phyloP scores from a whole-genome alignment of 2,888 invertebrate genomes.

The Cepaea hortensis region DNA sequence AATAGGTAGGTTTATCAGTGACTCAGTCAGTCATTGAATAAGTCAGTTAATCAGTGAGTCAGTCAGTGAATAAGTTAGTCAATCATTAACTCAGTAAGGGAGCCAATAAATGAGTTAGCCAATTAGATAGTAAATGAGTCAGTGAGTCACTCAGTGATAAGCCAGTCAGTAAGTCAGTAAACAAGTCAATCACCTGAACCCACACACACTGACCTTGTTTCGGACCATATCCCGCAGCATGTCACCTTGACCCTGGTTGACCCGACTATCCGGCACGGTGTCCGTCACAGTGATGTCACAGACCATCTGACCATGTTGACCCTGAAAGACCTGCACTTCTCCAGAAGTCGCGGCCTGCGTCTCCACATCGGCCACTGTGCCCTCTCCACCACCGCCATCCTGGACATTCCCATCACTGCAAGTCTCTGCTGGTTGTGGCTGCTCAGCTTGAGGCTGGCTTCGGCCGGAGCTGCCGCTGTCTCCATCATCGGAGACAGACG shows the following conservation, averaged over 20 bases:
- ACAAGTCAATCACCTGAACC: not conserved
- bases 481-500: slow-evolving; percentile 43
- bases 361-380: slow-evolving; percentile 4
- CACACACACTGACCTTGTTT: slow-evolving; percentile 81
- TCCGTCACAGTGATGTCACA: slow-evolving; percentile 69
- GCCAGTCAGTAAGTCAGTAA: too few species aligned
- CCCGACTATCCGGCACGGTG: slow-evolving; percentile 56
- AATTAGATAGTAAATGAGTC: too few species aligned
- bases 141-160: too few species aligned
- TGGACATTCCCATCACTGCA: not conserved
- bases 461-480: slow-evolving; percentile 15
- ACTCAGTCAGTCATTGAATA: too few species aligned
- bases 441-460: slow-evolving; percentile 15
- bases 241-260: slow-evolving; percentile 80
- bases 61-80: too few species aligned
- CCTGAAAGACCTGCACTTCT: not conserved
- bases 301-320: slow-evolving; percentile 48
- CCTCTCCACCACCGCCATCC: not conserved
- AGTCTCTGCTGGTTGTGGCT: not conserved
- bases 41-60: too few species aligned
- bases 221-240: slow-evolving; percentile 95
- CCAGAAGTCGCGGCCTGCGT: not conserved
- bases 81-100: too few species aligned
- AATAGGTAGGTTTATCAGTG: too few species aligned
- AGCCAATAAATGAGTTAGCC: too few species aligned